Evolutionary conservation across 2,797 vertebrate genomes (phyloP).

Genomic region (Microhierax caerulescens): DNA sequence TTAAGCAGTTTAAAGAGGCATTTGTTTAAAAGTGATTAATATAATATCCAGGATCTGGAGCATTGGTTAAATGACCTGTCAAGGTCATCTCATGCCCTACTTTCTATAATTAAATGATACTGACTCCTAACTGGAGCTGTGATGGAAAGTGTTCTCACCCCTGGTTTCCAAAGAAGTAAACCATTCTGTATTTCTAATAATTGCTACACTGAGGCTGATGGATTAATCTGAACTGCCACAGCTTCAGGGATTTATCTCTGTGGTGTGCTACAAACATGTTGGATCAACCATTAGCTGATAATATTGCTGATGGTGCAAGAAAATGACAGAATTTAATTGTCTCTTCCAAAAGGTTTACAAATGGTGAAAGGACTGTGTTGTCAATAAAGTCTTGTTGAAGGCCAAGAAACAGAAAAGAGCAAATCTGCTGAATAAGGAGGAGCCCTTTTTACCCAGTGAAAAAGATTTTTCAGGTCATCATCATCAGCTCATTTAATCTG

Average conservation of each 20-base stretch:
- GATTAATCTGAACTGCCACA: background rate
- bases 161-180: background rate
- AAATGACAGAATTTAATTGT: background rate
- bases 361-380: background rate
- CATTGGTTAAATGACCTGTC: background rate
- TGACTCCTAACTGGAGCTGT: background rate
- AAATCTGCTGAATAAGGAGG: background rate
- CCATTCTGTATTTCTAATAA: background rate
- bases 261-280: background rate
- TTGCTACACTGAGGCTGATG: background rate
- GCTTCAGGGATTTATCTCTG: background rate
- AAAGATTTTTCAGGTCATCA: background rate
- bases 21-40: background rate
- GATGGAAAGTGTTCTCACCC: background rate
- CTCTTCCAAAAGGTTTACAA: background rate
- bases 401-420: background rate
- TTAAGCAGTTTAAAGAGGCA: background rate
- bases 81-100: background rate
- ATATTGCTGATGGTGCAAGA: background rate
- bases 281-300: background rate
- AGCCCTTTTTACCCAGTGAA: background rate
- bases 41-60: background rate
- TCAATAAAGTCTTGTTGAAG: background rate
- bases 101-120: background rate
- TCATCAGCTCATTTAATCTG: background rate